A percentile compares a stretch with the other conserved stretches of the same genome.
Evolutionary conservation across 2,888 invertebrate species (phyloP).

Genomic region (Andrena haemorrhoa): DNA sequence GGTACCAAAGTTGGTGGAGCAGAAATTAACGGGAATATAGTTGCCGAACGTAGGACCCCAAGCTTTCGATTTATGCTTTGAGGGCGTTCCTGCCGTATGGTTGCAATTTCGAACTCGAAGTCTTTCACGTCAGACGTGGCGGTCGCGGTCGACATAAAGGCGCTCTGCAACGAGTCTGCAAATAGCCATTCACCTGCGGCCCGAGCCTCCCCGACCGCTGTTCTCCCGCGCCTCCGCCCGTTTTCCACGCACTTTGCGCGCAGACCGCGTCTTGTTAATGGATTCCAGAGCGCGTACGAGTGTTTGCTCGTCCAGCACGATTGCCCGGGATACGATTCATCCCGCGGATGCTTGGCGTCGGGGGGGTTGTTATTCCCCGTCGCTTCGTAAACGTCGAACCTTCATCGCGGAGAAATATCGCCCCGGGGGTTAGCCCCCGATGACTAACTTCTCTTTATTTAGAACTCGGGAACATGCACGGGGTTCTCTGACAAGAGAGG

Average conservation of each 20-base stretch:
- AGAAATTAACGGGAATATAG: conserved; percentile 18
- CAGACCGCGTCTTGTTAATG: conserved; percentile 71
- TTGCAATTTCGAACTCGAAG: conserved; percentile 46
- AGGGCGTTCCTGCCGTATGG: conserved; percentile 13
- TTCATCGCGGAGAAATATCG: conserved; percentile 35
- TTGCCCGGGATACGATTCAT: conserved; percentile 37
- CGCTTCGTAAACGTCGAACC: conserved; percentile 13
- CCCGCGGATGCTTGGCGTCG: conserved; percentile 12
- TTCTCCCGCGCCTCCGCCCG: conserved; percentile 38
- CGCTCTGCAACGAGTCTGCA: conserved; percentile 40
- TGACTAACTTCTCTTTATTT: conserved; percentile 7
- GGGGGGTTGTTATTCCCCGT: conserved; percentile 34
- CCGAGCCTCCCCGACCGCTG: conserved; percentile 7
- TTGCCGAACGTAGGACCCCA: too few relatives aligned
- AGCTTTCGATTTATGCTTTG: conserved; percentile 26
- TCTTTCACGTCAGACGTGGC: neutral
- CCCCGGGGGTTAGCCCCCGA: neutral
- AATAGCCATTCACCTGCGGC: conserved; percentile 50
- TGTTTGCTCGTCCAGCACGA: conserved; percentile 51
- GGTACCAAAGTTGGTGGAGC: neutral
- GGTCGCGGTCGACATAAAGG: conserved; percentile 21
- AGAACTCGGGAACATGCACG: neutral
- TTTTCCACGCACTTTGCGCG: conserved; percentile 62
- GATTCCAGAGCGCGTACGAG: conserved; percentile 65
- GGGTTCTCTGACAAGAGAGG: neutral